These are phyloP conservation scores for Pipistrellus pipistrellus DNA, from an alignment of 2,797 vertebrate genomes.

Conservation along the genomic window DNA sequence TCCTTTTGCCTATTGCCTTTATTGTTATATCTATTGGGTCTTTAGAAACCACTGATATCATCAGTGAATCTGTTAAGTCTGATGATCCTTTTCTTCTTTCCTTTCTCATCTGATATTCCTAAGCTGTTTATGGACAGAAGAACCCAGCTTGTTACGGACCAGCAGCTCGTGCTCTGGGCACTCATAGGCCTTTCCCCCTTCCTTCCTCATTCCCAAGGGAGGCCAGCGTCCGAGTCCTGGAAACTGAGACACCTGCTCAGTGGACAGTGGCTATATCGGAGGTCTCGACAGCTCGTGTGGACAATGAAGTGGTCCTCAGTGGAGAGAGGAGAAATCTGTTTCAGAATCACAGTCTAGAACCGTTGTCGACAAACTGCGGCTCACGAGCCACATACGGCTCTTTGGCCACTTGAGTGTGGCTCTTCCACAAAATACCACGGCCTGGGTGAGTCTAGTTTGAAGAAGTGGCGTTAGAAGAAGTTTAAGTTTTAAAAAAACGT, in stretches of 20 bases:
- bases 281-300: rapidly evolving
- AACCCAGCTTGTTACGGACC: not conserved
- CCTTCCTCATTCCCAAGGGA: not conserved
- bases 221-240: not conserved
- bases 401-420: too few relatives aligned
- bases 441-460: too few relatives aligned
- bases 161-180: not conserved
- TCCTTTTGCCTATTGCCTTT: not conserved
- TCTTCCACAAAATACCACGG: too few relatives aligned
- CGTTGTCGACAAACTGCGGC: too few relatives aligned
- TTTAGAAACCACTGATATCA: rapidly evolving
- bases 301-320: not conserved
- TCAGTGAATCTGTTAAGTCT: not conserved
- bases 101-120: not conserved
- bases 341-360: not conserved
- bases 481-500: too few relatives aligned
- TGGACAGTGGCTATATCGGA: too few relatives aligned
- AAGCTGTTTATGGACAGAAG: not conserved
- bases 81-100: not conserved
- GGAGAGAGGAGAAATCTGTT: not conserved
- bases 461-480: too few relatives aligned
- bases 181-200: not conserved
- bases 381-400: too few relatives aligned
- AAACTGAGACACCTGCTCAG: rapidly evolving
- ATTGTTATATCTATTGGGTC: not conserved